Percentiles rank a stretch among this genome's conserved stretches.
Evolutionary conservation across 2,113 vertebrate species (phyloP).

Genomic region (Athene cunicularia): DNA sequence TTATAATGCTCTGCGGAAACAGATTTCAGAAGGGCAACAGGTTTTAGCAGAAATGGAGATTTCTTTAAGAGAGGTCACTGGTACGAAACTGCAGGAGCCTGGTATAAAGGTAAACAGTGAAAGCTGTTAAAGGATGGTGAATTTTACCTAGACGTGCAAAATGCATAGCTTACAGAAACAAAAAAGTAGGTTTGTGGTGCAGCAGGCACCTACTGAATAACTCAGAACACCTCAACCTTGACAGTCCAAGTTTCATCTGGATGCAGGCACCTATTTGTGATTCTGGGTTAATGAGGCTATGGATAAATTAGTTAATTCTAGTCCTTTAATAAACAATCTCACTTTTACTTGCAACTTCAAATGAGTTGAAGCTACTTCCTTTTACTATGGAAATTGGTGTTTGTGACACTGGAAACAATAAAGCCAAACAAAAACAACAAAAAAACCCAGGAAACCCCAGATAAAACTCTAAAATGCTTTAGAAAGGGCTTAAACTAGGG

Average conservation of each 20-base stretch:
- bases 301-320: not conserved
- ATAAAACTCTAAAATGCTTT: not conserved
- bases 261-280: not conserved
- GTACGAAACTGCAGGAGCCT: conserved; percentile 4
- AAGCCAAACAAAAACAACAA: not conserved
- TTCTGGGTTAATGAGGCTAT: not conserved
- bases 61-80: conserved; percentile 68
- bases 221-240: not conserved
- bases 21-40: conserved; percentile 82
- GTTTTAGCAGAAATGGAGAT: conserved; percentile 78
- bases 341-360: not conserved
- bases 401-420: not conserved
- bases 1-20: conserved; percentile 85
- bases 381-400: not conserved
- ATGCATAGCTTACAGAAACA: not conserved
- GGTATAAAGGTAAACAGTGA: conserved; percentile 48
- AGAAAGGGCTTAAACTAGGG: not conserved
- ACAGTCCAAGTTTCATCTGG: not conserved
- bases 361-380: not conserved
- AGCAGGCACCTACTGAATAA: not conserved
- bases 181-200: not conserved
- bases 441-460: not conserved
- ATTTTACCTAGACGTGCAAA: not conserved
- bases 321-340: not conserved
- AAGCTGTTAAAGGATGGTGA: not conserved